Conservation (phyloP, 2,797 vertebrate species). For the Pseudotriccus pelzelni region DNA sequence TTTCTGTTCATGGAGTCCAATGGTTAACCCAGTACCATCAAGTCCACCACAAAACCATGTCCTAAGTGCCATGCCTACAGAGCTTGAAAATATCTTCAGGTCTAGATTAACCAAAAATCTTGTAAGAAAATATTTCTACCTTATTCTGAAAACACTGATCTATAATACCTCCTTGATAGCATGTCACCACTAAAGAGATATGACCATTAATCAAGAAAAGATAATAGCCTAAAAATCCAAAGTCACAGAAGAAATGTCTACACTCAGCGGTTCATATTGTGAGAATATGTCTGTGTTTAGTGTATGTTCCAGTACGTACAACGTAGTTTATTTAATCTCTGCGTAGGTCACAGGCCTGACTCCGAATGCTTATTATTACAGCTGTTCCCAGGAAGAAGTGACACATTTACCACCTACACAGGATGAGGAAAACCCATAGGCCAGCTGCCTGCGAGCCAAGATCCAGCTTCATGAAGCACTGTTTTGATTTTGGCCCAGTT, state of each 20-base stretch:
- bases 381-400: not conserved
- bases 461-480: not conserved
- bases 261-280: not conserved
- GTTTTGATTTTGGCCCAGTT: not conserved
- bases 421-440: not conserved
- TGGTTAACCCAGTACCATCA: not conserved
- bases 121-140: not conserved
- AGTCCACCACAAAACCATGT: not conserved
- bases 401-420: not conserved
- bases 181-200: not conserved
- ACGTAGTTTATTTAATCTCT: not conserved
- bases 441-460: not conserved
- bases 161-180: not conserved
- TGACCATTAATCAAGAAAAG: not conserved
- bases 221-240: not conserved
- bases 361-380: not conserved
- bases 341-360: not conserved
- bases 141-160: not conserved
- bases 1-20: not conserved
- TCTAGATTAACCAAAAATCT: not conserved
- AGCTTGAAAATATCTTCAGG: not conserved
- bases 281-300: not conserved
- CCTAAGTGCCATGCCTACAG: accelerated
- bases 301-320: not conserved
- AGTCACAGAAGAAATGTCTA: not conserved